phyloP scores from a whole-genome alignment of 2,888 invertebrate genomes.

The Tigriopus californicus region DNA sequence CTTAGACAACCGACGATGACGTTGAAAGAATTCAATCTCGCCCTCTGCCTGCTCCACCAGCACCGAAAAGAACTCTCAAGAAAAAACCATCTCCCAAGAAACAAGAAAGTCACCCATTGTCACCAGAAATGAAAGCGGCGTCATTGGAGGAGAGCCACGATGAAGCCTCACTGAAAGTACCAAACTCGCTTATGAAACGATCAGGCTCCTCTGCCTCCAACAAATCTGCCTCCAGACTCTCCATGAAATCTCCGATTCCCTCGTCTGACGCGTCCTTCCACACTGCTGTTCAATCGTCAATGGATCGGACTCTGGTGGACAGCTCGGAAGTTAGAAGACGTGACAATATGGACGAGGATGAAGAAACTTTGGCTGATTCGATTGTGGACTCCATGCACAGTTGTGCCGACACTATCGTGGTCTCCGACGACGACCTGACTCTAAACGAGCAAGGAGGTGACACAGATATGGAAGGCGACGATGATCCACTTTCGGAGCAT shows the following conservation, averaged over 20 bases:
- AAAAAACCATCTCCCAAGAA: not conserved
- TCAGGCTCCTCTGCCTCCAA: no score
- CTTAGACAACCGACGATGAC: not conserved
- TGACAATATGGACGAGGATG: not conserved
- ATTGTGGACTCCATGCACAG: constrained; percentile 10
- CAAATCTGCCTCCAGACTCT: no score
- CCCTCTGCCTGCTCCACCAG: constrained; percentile 8
- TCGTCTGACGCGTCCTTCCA: not conserved
- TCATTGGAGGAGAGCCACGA: not conserved
- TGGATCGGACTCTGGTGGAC: not conserved
- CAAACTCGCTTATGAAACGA: no score
- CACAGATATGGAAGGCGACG: no score
- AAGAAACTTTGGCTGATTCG: constrained; percentile 13
- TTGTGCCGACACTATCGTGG: not conserved
- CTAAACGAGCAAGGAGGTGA: no score
- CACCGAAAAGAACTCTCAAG: not conserved
- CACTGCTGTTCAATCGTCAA: not conserved
- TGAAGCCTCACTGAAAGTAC: not conserved
- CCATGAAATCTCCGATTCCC: no score
- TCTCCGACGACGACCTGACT: not conserved
- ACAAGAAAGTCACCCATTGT: no score
- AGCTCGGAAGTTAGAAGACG: not conserved
- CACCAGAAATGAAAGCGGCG: not conserved
- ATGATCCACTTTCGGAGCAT: no score
- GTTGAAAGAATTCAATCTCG: constrained; percentile 5